Base-by-base conservation (phyloP, 2,888 invertebrate genomes). In the Himalopsyche japonica region DNA sequence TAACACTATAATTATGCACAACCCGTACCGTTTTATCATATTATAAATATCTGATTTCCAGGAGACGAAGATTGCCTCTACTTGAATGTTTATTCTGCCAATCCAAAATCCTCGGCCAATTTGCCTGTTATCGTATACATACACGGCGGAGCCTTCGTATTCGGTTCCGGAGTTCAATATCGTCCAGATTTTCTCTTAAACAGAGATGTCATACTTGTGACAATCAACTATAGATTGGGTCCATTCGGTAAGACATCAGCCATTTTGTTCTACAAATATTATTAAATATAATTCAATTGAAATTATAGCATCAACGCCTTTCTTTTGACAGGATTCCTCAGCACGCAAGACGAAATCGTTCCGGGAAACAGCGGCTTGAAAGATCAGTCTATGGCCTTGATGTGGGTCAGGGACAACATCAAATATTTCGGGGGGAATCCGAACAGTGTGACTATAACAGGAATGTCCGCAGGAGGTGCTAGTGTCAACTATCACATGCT, bases 361-460 rank as follows among this genome's bases (percentile, higher is more conserved):
- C 94, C 96, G 0, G 95, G 95, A 5, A 96, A 96, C 89, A 93
- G 93, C 88, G 96, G 96, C 0, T 89, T 96, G 43, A 96, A 95
- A 88, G 96, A 96, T 91, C 96, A 96, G 90, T 91, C 92, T 32
- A 91, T 94, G 87, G 96, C 95, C 0, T 89, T 96, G 70, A 92
- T 93, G 87, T 96, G 96, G 95, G 90, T 95, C 0, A 93, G 94
- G 84, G 90, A 93, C 76, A 95, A 96, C 89, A 95, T 96, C 84
- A 90, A 93, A 87, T 91, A 91, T 88, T 96, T 96, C 88, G 95
- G 95, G 1, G 96, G 96, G 0, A 94, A 96, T 90, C 93, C 95
- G 0, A 92, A 94, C 76, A 94, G 94, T 83, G 92, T 96, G 43
- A 95, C 95, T 0, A 89, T 96, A 3, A 89, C 93, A 0, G 96